Percentiles rank a stretch among this genome's conserved stretches.
phyloP scores from a whole-genome alignment of 2,797 vertebrate species.

The Melanotaenia boesemani region DNA sequence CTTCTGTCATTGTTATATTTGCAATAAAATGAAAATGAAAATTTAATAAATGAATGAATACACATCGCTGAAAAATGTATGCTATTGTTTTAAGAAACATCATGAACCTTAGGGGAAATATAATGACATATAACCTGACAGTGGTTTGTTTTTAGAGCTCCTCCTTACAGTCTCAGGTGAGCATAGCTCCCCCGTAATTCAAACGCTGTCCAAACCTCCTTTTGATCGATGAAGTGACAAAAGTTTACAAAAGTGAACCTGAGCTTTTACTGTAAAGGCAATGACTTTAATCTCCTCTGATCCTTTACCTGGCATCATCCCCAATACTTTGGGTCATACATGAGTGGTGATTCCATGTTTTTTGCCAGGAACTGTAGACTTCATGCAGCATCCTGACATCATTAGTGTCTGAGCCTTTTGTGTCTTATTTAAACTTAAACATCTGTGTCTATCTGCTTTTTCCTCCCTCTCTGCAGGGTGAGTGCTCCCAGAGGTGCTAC shows the following conservation, averaged over 20 bases:
- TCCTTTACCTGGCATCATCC: neutral
- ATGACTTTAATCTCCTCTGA: neutral
- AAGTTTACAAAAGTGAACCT: neutral
- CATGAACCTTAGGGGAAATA: too few species aligned
- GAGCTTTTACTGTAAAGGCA: neutral
- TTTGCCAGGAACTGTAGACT: conserved; percentile 32
- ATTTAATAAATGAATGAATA: too few species aligned
- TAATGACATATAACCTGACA: too few species aligned
- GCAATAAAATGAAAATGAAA: too few species aligned
- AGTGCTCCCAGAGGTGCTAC: conserved; percentile 91
- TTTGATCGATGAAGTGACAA: neutral
- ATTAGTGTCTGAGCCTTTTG: neutral
- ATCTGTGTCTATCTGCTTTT: conserved; percentile 24
- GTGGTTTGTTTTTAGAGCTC: too few species aligned
- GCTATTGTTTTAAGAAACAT: too few species aligned
- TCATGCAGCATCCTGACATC: conserved; percentile 1
- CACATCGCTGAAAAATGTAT: too few species aligned
- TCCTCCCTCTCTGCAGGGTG: conserved; percentile 83
- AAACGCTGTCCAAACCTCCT: neutral
- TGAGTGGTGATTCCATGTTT: neutral
- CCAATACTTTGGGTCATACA: too few species aligned
- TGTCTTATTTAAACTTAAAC: conserved; percentile 5
- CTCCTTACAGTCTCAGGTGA: too few species aligned
- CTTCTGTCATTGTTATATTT: too few species aligned
- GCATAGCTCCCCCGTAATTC: too few species aligned